Conservation (phyloP, 2,888 invertebrate genomes). For the Cryptocheilus praepositus region DNA sequence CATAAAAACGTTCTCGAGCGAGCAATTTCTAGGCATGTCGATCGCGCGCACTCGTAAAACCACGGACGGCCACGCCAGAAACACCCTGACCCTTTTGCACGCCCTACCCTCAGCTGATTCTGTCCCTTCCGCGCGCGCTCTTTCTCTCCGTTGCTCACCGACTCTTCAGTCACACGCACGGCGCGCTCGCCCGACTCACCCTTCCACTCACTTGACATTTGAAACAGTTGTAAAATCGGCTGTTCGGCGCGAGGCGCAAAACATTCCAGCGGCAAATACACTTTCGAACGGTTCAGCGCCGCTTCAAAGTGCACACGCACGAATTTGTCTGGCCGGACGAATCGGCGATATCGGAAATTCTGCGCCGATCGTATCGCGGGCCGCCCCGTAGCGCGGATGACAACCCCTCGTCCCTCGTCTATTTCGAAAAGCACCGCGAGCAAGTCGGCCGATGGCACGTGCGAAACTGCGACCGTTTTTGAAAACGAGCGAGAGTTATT, state of each 20-base stretch:
- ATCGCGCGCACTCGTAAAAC: slow-evolving; percentile 9
- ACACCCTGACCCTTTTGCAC: background rate
- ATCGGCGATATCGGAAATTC: slow-evolving; percentile 19
- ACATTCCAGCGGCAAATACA: slow-evolving; percentile 29
- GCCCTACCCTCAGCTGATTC: slow-evolving; percentile 11
- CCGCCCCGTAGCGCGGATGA: background rate
- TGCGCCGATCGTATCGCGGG: background rate
- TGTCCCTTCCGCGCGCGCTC: slow-evolving; percentile 19
- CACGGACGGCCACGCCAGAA: background rate
- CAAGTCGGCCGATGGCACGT: background rate
- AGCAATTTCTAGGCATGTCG: slow-evolving; percentile 22
- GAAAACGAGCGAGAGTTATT: too few relatives aligned
- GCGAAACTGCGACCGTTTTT: too few relatives aligned
- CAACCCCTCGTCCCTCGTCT: background rate
- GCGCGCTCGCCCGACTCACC: slow-evolving; percentile 15
- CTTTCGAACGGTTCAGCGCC: slow-evolving; percentile 26
- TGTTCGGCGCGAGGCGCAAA: slow-evolving; percentile 25
- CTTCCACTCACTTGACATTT: slow-evolving; percentile 21
- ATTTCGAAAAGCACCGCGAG: background rate
- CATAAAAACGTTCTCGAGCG: slow-evolving; percentile 32
- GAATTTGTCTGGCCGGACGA: slow-evolving; percentile 5
- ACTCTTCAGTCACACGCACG: slow-evolving; percentile 20
- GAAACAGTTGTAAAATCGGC: slow-evolving; percentile 34
- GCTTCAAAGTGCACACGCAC: background rate
- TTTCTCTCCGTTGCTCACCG: slow-evolving; percentile 11